phyloP scores from a whole-genome alignment of 92 coral and sea anemone genomes.

The Phymanthus crucifer region DNA sequence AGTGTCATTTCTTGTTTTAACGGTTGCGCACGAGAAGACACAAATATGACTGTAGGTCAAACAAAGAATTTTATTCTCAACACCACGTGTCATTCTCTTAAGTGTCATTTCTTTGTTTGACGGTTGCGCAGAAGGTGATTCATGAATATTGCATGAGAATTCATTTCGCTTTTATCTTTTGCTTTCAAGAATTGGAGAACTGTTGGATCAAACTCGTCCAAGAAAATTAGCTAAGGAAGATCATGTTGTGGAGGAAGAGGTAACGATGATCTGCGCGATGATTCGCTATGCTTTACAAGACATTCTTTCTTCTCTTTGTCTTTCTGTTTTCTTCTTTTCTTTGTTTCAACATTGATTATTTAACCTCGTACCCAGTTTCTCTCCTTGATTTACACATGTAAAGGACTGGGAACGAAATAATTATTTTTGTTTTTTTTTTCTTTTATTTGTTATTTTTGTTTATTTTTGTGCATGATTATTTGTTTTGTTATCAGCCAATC shows the following conservation, averaged over 20 bases:
- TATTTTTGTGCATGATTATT: background rate
- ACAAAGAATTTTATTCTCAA: no score
- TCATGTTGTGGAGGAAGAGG: constrained; percentile 12
- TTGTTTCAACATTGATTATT: background rate
- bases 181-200: constrained; percentile 2
- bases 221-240: constrained; percentile 3
- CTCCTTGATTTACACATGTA: background rate
- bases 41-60: no score
- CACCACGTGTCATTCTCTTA: no score
- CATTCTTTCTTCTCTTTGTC: background rate
- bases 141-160: background rate
- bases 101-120: no score
- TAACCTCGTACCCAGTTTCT: background rate
- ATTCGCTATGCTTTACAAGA: background rate
- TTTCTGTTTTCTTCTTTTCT: background rate
- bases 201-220: constrained; percentile 6
- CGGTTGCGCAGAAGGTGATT: no score
- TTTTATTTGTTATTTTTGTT: background rate
- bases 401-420: background rate
- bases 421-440: background rate
- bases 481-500: constrained; percentile 16
- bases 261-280: background rate
- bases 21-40: no score
- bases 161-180: background rate
- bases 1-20: no score